Percentiles rank a stretch among this genome's conserved stretches.
Evolutionary conservation across 2,797 vertebrate genomes (phyloP).

Genomic region (Lagocephalus sceleratus): DNA sequence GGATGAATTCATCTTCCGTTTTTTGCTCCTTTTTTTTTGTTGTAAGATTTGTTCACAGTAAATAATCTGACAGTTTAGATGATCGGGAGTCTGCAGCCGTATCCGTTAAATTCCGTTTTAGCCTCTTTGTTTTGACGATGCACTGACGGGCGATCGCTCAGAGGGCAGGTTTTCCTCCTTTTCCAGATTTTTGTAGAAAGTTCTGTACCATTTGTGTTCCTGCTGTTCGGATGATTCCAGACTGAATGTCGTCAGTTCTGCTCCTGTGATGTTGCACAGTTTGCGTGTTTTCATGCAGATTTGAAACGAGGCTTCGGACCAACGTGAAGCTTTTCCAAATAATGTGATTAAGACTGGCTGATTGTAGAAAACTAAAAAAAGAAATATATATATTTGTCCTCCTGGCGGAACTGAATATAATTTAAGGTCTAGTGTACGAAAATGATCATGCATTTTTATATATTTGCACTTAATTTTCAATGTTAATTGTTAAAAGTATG

Average conservation of each 20-base stretch:
- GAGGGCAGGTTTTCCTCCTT: background rate
- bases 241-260: constrained; percentile 49
- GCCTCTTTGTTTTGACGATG: too few species aligned
- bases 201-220: constrained; percentile 42
- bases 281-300: constrained; percentile 41
- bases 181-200: constrained; percentile 14
- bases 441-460: constrained; percentile 24
- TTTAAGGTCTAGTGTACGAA: constrained; percentile 43
- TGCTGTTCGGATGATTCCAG: constrained; percentile 38
- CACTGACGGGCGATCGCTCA: too few species aligned
- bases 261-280: constrained; percentile 56
- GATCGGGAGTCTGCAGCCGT: too few species aligned
- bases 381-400: constrained; percentile 33
- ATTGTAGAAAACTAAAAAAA: constrained; percentile 52
- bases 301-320: constrained; percentile 33
- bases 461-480: constrained; percentile 63
- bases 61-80: background rate
- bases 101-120: too few species aligned
- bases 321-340: constrained; percentile 60
- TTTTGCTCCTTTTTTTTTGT: constrained; percentile 12
- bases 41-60: constrained; percentile 6
- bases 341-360: constrained; percentile 66
- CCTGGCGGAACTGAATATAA: constrained; percentile 44
- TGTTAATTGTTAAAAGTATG: constrained; percentile 41
- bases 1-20: too few species aligned